phyloP scores from a whole-genome alignment of 53 echinoderm and acorn worm genomes.

The Echinometra lucunter region DNA sequence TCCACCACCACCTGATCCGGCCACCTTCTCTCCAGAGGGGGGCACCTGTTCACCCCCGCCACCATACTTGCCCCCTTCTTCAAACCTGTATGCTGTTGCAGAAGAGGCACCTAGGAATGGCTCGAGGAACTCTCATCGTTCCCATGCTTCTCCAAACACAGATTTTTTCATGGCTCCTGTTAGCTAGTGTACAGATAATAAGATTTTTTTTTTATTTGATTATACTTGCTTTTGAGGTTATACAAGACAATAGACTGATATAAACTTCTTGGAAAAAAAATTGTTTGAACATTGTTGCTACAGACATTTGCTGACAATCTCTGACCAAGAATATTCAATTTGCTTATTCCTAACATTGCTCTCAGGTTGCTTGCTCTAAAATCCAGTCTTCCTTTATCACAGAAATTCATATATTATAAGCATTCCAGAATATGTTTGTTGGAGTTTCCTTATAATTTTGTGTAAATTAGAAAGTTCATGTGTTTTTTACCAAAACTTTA shows the following conservation, averaged over 20 bases:
- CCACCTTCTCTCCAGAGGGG: neutral
- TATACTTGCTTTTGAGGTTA: neutral
- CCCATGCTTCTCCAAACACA: neutral
- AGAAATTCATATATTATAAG: neutral
- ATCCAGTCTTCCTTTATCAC: neutral
- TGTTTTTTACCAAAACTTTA: neutral
- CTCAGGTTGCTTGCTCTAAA: neutral
- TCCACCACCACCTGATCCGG: slow-evolving; percentile 20
- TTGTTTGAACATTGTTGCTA: neutral
- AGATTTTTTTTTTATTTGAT: neutral
- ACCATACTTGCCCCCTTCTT: slow-evolving; percentile 50
- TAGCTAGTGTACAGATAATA: neutral
- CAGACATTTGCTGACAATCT: neutral
- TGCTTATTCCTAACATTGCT: no score
- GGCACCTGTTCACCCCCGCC: slow-evolving; percentile 31
- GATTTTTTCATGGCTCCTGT: neutral
- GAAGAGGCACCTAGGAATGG: neutral
- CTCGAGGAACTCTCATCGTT: neutral
- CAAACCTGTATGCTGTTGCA: neutral
- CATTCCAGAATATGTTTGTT: neutral
- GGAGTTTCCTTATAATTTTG: no score
- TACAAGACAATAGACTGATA: neutral
- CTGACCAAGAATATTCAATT: neutral
- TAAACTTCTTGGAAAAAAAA: no score
- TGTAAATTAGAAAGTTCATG: no score